Percentiles rank a stretch among this genome's conserved stretches.
phyloP scores from a whole-genome alignment of 2,888 invertebrate species.

The Tigriopus californicus region DNA sequence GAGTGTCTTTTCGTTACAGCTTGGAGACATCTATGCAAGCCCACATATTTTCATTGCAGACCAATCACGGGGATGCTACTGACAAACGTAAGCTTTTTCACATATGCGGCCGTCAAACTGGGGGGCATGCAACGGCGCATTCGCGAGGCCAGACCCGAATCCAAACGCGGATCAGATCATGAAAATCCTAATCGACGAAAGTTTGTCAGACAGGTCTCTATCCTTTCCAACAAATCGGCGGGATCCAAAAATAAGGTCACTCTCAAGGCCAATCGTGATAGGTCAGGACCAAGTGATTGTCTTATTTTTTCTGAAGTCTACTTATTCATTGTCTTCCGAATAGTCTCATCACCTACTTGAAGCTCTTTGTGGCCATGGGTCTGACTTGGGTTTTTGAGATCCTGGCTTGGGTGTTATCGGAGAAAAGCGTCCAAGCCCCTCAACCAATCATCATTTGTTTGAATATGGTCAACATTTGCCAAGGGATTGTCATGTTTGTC shows the following conservation, averaged over 20 bases:
- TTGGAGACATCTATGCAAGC: neutral
- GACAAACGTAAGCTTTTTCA: conserved; percentile 1
- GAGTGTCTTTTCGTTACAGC: neutral
- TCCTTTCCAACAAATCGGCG: too few relatives aligned
- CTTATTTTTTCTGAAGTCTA: too few relatives aligned
- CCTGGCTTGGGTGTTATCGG: neutral
- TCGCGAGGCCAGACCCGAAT: neutral
- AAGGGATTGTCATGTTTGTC: conserved; percentile 7
- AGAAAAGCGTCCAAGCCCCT: neutral
- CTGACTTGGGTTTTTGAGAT: conserved; percentile 10
- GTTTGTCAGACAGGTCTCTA: too few relatives aligned
- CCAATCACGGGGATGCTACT: neutral
- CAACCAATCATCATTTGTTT: neutral
- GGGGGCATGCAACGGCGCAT: neutral
- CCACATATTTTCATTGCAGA: neutral
- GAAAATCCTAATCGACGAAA: too few relatives aligned
- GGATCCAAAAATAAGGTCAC: too few relatives aligned
- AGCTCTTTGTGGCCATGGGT: conserved; percentile 5
- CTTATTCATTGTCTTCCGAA: too few relatives aligned
- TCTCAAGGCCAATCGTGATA: neutral
- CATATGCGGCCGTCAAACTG: conserved; percentile 1
- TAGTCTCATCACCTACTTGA: conserved; percentile 5
- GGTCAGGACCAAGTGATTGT: too few relatives aligned
- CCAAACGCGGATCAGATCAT: too few relatives aligned
- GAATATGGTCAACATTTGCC: conserved; percentile 6